These are phyloP conservation scores for Ploceus nigricollis DNA, from an alignment of 2,113 vertebrate genomes.

Conservation along the genomic window DNA sequence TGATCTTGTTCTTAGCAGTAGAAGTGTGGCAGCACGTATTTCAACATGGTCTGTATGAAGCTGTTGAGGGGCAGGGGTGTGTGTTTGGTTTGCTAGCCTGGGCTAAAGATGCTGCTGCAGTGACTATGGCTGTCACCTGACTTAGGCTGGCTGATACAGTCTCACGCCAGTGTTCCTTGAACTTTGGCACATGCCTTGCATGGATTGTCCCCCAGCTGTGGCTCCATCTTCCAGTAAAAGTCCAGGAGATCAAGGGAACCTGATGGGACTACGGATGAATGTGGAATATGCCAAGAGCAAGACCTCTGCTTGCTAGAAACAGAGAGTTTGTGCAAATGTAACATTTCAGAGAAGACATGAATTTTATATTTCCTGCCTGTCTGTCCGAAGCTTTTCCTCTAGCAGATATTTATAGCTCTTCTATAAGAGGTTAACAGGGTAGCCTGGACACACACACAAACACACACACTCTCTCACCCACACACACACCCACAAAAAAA, in stretches of 20 bases:
- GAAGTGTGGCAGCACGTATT: not conserved
- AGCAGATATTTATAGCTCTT: not conserved
- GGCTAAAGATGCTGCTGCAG: fast-evolving
- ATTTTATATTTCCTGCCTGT: not conserved
- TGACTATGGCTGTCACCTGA: not conserved
- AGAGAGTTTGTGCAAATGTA: slow-evolving; percentile 22
- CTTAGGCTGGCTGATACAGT: not conserved
- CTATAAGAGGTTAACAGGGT: not conserved
- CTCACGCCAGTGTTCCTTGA: not conserved
- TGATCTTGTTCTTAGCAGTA: not conserved
- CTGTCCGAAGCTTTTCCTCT: not conserved
- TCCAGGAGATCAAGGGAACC: not conserved
- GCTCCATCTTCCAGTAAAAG: not conserved
- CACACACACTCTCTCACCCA: no score
- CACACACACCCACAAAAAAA: not conserved
- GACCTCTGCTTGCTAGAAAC: not conserved
- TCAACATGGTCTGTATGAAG: not conserved
- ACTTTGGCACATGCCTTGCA: not conserved
- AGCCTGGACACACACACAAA: fast-evolving
- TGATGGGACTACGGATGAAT: not conserved
- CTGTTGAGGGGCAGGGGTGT: not conserved
- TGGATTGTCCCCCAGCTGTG: not conserved
- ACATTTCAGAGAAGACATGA: slow-evolving; percentile 9
- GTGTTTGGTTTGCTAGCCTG: not conserved
- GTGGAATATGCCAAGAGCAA: not conserved